Evolutionary conservation across 1,140 invertebrate genomes (phyloP), one percentile per base, ranked within the genome.

Genomic region (Habropoda laboriosa): DNA sequence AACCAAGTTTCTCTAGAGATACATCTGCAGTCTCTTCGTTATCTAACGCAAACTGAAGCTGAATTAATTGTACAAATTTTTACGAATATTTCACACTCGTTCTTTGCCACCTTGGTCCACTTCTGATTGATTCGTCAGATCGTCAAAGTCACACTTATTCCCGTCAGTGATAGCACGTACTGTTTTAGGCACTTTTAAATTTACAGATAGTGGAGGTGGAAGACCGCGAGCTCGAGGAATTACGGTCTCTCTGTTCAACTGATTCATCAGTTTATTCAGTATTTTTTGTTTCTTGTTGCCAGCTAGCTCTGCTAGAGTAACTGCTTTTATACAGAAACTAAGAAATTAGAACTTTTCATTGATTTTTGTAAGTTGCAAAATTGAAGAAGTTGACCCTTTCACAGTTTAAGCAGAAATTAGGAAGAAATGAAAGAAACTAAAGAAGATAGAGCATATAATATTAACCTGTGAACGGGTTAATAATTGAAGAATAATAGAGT

Each of bases 261-360:
- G 8, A 45, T 58, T 38, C 38, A 38, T 79, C 16, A 75, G 12
- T 13, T 58, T 45, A 1, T 32, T 55, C 2, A 47, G 12, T 18
- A 13, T 21, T 0, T 18, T 18, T 27, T n/a, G n/a, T 32, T 35
- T 32, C 27, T 66, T 74, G 1, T 6, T 38, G 0, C 47, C 40
- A 30, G 32, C 70, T 0, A 74, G 60, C 60, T 79, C 71, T 2
- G 71, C 60, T 6, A 74, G 10, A 2, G 70, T 74, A 3, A 49
- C 49, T 0, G 40, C 77, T 32, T 24, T 21, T 21, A 79, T 8
- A 13, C 12, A 24, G 10, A 79, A 79, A 1, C 71, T 79, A 30
- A 0, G 2, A 18, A 51, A 55, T n/a, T n/a, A n/a, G 4, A 4
- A 45, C 24, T 24, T 6, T 16, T 45, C 21, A 0, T 40, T 10